Percentiles rank a stretch among this genome's conserved stretches.
phyloP scores from a whole-genome alignment of 2,888 invertebrate genomes.

The Scaptomyza flava region DNA sequence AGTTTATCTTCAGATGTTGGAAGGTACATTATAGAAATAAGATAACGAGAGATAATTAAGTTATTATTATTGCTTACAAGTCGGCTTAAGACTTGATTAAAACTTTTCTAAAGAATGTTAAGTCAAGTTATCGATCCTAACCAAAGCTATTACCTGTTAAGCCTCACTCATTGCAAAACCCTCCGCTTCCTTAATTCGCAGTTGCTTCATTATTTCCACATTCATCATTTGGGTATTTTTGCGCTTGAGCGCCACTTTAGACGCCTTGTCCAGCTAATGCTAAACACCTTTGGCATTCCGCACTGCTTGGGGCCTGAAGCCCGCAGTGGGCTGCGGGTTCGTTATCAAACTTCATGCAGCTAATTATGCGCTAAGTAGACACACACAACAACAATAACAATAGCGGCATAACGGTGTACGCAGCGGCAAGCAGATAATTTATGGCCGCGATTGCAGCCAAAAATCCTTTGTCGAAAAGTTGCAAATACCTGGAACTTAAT shows the following conservation, averaged over 20 bases:
- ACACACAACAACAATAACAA: conserved; percentile 22
- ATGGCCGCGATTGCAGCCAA: conserved; percentile 78
- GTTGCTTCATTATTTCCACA: conserved; percentile 65
- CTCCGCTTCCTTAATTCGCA: conserved; percentile 1
- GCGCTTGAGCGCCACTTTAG: conserved; percentile 45
- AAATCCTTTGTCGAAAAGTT: conserved; percentile 80
- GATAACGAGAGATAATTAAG: too few species aligned
- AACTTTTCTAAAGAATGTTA: background rate
- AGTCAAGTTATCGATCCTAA: background rate
- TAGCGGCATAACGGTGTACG: conserved; percentile 16
- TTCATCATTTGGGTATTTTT: conserved; percentile 67
- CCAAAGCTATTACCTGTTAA: background rate
- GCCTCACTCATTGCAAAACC: background rate
- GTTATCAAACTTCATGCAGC: conserved; percentile 72
- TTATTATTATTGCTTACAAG: too few species aligned
- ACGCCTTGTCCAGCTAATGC: conserved; percentile 13
- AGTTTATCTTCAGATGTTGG: conserved; percentile 6
- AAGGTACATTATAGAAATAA: background rate
- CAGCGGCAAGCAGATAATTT: conserved; percentile 59
- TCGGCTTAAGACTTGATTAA: background rate
- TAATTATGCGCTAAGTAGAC: conserved; percentile 80
- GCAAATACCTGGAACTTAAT: conserved; percentile 79
- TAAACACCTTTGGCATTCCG: conserved; percentile 7
- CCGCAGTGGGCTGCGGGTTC: conserved; percentile 19
- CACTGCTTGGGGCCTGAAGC: background rate